Base-by-base conservation (phyloP, 2,113 vertebrate genomes). In the Xenus cinereus region DNA sequence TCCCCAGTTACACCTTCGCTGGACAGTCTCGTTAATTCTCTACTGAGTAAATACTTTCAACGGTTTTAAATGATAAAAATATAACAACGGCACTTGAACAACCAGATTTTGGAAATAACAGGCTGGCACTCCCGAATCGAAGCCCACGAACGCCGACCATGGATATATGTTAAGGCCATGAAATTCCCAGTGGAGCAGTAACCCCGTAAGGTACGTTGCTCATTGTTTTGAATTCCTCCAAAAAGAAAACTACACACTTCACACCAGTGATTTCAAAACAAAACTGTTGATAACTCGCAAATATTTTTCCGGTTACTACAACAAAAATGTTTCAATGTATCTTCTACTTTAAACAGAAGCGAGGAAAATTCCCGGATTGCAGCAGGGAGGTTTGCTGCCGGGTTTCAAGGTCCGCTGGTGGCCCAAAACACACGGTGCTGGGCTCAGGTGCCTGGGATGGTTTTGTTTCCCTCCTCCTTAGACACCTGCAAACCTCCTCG, bases 101-200 rank as follows among this genome's bases (percentile, higher is more conserved):
- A 27, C 33, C 66, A 72, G 77, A 37, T 2, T 63, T 59, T 48
- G 63, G 32, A 19, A 78, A 33, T 32, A 84, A 46, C 0, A 28
- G 54, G 37, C 1, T 0, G 24, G 14, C 0, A 0, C 15, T 50
- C 37, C 79, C 10, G 3, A 62, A 60, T 19, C 5, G 27, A 35
- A 27, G 43, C 21, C 19, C 26, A 1, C 0, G 10, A 28, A n/a
- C 12, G 16, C 0, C 4, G 60, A 5, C 22, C 2, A 2, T 10
- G 41, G 10, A 11, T 0, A 0, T 3, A 11, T 2, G 37, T 21
- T 45, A 57, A 27, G 63, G 15, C 1, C 20, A 33, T 1, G 0
- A 2, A 4, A 32, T 11, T 15, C 10, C 63, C 62, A 35, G 15
- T 4, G 1, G 19, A 69, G 75, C 23, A n/a, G 39, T 5, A 46